A percentile compares a stretch with the other conserved stretches of the same genome.
phyloP scores from a whole-genome alignment of 2,113 vertebrate species.

The Poicephalus meyeri region DNA sequence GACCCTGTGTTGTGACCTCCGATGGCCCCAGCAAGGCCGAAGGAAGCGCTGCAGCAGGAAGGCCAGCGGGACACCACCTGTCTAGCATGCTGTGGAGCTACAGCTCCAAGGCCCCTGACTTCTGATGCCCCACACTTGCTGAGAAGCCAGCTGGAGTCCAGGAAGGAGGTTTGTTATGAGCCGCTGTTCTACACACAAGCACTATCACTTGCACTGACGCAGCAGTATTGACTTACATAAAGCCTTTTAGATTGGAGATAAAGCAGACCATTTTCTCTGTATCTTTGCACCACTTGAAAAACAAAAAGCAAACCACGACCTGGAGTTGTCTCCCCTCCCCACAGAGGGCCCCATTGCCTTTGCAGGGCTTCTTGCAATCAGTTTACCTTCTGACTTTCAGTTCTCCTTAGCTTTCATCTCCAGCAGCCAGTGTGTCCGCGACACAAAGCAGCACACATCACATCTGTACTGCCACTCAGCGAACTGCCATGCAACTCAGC shows the following conservation, averaged over 20 bases:
- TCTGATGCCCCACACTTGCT: not conserved
- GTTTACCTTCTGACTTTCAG: not conserved
- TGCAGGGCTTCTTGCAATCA: not conserved
- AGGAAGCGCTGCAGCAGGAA: not conserved
- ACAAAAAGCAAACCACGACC: not conserved
- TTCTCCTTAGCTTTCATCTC: not conserved
- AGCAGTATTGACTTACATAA: not conserved
- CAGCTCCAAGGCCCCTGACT: not conserved
- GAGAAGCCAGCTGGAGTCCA: not conserved
- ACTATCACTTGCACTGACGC: not conserved
- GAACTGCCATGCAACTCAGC: not conserved
- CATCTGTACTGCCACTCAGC: not conserved
- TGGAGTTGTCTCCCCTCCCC: not conserved
- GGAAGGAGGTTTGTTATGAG: not conserved
- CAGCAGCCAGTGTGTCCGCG: not conserved
- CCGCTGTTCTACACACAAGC: not conserved
- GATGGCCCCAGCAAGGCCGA: rapidly evolving
- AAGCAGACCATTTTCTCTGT: not conserved
- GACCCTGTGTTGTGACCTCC: not conserved
- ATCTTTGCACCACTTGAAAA: not conserved
- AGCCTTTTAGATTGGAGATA: not conserved
- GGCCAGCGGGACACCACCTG: not conserved
- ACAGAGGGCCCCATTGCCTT: not conserved
- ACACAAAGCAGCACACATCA: not conserved
- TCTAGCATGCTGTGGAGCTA: not conserved